Evolutionary conservation across 2,797 vertebrate genomes (phyloP).

Genomic region (Bovichtus variegatus): DNA sequence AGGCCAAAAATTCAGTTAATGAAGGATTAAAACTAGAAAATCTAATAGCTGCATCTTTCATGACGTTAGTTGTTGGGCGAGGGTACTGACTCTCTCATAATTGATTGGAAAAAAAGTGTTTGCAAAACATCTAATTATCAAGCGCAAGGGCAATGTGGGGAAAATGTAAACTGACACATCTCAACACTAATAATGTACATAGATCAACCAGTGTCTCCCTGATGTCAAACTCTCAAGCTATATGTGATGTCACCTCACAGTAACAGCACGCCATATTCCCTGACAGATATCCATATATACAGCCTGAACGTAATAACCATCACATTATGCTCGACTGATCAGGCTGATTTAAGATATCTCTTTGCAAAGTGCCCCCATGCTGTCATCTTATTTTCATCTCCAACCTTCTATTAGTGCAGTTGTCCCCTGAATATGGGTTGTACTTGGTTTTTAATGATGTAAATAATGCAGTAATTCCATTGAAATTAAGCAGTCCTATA

Average conservation of each 20-base stretch:
- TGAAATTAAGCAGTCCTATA: conserved; percentile 63
- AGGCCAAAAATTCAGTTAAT: not conserved
- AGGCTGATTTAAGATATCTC: conserved; percentile 53
- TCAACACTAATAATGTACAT: conserved; percentile 34
- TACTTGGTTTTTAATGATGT: conserved; percentile 70
- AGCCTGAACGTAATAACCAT: conserved; percentile 57
- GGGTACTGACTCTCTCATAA: not conserved
- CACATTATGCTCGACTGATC: conserved; percentile 66
- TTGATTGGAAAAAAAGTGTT: not conserved
- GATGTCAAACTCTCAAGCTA: conserved; percentile 52
- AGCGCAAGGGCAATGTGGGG: not conserved
- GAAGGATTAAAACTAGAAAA: not conserved
- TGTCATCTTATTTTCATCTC: conserved; percentile 75
- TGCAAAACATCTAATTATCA: conserved; percentile 27
- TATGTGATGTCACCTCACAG: conserved; percentile 57
- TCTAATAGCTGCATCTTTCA: not conserved
- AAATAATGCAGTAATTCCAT: conserved; percentile 72
- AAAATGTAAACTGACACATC: conserved; percentile 33
- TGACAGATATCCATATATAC: conserved; percentile 61
- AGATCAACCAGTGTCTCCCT: conserved; percentile 39
- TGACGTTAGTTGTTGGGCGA: not conserved
- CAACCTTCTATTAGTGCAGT: conserved; percentile 66
- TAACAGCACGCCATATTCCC: conserved; percentile 62
- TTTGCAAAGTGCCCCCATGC: conserved; percentile 41
- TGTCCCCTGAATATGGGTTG: conserved; percentile 62